Conservation (phyloP, 2,888 invertebrate species). For the Ecliptopera silaceata region DNA sequence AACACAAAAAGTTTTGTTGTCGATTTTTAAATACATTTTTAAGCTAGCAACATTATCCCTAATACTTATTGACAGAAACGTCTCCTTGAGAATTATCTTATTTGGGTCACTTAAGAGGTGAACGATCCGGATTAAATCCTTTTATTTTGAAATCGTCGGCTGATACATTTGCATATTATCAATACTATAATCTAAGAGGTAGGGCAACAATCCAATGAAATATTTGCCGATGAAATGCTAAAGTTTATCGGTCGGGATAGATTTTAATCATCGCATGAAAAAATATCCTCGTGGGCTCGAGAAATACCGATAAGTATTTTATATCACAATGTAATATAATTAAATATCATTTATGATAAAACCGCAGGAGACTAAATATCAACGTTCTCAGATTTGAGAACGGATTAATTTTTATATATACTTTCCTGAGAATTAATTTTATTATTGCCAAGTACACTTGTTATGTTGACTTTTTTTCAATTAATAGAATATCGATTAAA, state of each 20-base stretch:
- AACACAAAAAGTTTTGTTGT: conserved; percentile 33
- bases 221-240: conserved; percentile 72
- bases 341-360: conserved; percentile 20
- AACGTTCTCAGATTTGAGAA: background rate
- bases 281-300: conserved; percentile 43
- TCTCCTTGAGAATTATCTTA: conserved; percentile 67
- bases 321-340: conserved; percentile 23
- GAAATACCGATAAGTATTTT: conserved; percentile 28
- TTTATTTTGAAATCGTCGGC: conserved; percentile 72
- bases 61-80: conserved; percentile 74
- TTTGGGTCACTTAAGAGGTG: conserved; percentile 76
- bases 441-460: background rate
- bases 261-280: conserved; percentile 44
- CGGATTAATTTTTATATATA: background rate
- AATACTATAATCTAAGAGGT: conserved; percentile 69
- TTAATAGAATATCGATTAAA: too few relatives aligned
- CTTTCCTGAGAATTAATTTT: background rate
- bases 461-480: too few relatives aligned
- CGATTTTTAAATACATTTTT: conserved; percentile 47
- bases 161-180: conserved; percentile 78
- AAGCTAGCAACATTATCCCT: conserved; percentile 69
- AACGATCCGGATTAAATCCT: conserved; percentile 67
- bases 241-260: conserved; percentile 59
- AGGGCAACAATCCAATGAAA: conserved; percentile 72
- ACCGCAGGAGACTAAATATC: background rate